Base-by-base conservation (phyloP, 2,113 vertebrate species). In the Otus sunia region DNA sequence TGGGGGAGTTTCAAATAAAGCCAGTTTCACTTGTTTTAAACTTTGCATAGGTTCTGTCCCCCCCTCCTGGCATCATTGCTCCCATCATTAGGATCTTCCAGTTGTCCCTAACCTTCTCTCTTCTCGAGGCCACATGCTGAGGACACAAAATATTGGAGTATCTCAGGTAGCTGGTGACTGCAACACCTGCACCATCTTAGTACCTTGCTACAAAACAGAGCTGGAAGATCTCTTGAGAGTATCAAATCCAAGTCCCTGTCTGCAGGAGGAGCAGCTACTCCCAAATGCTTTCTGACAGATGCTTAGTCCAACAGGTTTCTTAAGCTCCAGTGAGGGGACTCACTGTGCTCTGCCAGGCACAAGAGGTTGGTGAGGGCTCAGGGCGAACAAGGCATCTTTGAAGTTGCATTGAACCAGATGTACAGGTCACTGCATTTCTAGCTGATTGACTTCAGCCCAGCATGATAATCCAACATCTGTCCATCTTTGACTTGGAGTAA, bases 121-220 rank as follows among this genome's bases (percentile, higher is more conserved):
- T 43, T 30, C 22, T 34, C 12, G 22, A 77, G 39, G 43, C 6
- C 27, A 49, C 0, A 0, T 30, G 47, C 56, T 81, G n/a, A 81
- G 37, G 52, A 64, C 41, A 37, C 9, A 72, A 55, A 91, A 74
- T 39, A 36, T 69, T 36, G 37, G 36, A 77, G 47, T 5, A 67
- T 43, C 16, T 79, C 58, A 56, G 69, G 19, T 19, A 68, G 37
- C 63, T 67, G 50, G 12, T 69, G 41, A 59, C 30, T 29, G 25
- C 52, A 66, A 10, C 1, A 1, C 18, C n/a, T 52, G 34, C 43
- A 84, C 23, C 15, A 5, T 37, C 43, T 41, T 62, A 74, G 47
- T 22, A 22, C 23, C 4, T 13, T 39, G 29, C 32, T 59, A 55
- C 47, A 67, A 75, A 82, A 68, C 9, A 47, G 75, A 64, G 52